Percentiles rank a stretch among this genome's conserved stretches.
Evolutionary conservation across 1,140 invertebrate genomes (phyloP).

Genomic region (Aphis gossypii): DNA sequence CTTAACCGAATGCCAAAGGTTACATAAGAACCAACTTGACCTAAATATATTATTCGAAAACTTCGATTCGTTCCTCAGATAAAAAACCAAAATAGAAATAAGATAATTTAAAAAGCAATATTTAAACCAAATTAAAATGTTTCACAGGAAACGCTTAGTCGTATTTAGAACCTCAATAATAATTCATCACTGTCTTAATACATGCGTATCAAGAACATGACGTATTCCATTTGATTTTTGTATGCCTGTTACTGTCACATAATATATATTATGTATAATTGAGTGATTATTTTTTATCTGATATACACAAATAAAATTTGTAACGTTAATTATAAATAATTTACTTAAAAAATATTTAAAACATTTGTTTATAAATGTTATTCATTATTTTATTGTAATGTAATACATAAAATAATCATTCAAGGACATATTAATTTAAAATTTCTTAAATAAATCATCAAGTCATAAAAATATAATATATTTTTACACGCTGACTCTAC

Average conservation of each 20-base stretch:
- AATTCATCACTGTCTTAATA: not conserved
- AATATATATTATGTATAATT: not conserved
- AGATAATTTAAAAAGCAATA: no score
- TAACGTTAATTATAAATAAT: not conserved
- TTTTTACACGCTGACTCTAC: not conserved
- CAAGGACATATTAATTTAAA: not conserved
- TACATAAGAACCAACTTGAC: no score
- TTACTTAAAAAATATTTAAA: not conserved
- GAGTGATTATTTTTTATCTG: not conserved
- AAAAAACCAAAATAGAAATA: not conserved
- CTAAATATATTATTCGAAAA: not conserved
- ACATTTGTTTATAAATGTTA: not conserved
- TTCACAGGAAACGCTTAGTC: no score
- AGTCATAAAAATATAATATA: no score
- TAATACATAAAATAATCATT: not conserved
- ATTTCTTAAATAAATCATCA: not conserved
- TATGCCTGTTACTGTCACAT: no score
- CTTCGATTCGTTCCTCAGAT: not conserved
- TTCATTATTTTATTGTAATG: not conserved
- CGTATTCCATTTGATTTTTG: not conserved
- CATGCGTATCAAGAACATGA: not conserved
- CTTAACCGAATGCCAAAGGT: not conserved
- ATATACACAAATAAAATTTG: not conserved
- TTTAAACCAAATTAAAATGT: no score
- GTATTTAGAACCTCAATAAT: not conserved